These are phyloP conservation scores for Amblyopsis rosae DNA, from an alignment of 2,113 vertebrate genomes.

Conservation along the genomic window DNA sequence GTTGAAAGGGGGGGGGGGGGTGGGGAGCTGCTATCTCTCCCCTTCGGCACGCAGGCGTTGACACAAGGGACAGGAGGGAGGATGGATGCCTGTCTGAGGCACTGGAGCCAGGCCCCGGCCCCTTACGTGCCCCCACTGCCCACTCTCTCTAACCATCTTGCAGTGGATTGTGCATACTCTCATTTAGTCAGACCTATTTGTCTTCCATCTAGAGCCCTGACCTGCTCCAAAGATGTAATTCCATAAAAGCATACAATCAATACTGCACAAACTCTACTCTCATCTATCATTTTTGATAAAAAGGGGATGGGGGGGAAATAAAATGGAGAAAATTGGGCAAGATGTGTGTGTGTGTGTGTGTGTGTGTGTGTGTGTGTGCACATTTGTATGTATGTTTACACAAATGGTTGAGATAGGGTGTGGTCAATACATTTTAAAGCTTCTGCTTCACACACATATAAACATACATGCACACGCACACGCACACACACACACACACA, in stretches of 20 bases:
- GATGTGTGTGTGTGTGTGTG: conserved; percentile 9
- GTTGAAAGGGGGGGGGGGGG: conserved; percentile 35
- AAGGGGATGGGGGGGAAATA: conserved; percentile 40
- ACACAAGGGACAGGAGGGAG: conserved; percentile 40
- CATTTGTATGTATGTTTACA: conserved; percentile 11
- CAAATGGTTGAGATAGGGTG: conserved; percentile 25
- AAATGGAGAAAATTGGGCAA: conserved; percentile 46
- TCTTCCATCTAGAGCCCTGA: conserved; percentile 71
- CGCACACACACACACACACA: conserved; percentile 14
- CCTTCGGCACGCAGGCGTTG: conserved; percentile 37
- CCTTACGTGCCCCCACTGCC: conserved; percentile 40
- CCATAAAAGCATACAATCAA: conserved; percentile 83
- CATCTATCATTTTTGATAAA: conserved; percentile 77
- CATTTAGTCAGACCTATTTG: conserved; percentile 76
- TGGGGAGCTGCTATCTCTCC: conserved; percentile 26
- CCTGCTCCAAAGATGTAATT: conserved; percentile 79
- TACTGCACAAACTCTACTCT: conserved; percentile 71
- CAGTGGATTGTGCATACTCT: conserved; percentile 70
- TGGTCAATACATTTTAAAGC: neutral
- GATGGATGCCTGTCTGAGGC: conserved; percentile 55
- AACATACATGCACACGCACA: neutral
- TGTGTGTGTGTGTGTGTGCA: conserved; percentile 19
- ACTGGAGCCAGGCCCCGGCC: conserved; percentile 54
- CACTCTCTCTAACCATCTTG: conserved; percentile 58
- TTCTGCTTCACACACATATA: neutral